A percentile compares a stretch with the other conserved stretches of the same genome.
phyloP scores from a whole-genome alignment of 2,113 vertebrate species.

The Atherinomorus stipes region DNA sequence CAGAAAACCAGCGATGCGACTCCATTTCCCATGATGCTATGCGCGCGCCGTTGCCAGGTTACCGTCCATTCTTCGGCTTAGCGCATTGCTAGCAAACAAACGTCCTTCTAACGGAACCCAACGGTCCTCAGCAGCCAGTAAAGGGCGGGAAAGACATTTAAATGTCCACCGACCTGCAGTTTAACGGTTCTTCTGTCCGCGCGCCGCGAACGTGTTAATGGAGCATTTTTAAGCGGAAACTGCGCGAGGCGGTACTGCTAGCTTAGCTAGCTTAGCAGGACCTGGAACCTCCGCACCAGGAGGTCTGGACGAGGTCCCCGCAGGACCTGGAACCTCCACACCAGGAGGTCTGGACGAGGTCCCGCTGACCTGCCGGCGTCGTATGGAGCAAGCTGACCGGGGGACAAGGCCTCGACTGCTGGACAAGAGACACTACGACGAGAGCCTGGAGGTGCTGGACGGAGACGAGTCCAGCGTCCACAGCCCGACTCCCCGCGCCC shows the following conservation, averaged over 20 bases:
- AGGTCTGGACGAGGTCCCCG: too few relatives aligned
- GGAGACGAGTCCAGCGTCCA: conserved; percentile 83
- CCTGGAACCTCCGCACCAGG: too few relatives aligned
- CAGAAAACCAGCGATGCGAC: too few relatives aligned
- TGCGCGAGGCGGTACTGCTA: too few relatives aligned
- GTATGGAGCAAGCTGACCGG: conserved; percentile 54
- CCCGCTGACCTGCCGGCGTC: neutral
- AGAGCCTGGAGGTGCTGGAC: conserved; percentile 90
- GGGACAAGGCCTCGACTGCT: conserved; percentile 70
- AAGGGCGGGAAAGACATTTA: neutral
- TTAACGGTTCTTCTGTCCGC: neutral
- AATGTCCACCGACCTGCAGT: neutral
- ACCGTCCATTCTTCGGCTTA: neutral
- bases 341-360: too few relatives aligned
- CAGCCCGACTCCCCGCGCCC: conserved; percentile 72
- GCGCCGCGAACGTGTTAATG: too few relatives aligned
- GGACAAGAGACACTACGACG: conserved; percentile 91
- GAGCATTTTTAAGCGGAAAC: too few relatives aligned
- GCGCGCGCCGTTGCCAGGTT: conserved; percentile 41
- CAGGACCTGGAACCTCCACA: too few relatives aligned
- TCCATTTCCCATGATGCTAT: conserved; percentile 30
- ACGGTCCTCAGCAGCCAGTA: neutral
- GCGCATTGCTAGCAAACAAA: neutral
- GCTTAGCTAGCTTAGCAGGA: too few relatives aligned
- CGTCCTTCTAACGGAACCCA: neutral